Evolutionary conservation across 2,113 vertebrate species (phyloP).

Genomic region (Serilophus lunatus): DNA sequence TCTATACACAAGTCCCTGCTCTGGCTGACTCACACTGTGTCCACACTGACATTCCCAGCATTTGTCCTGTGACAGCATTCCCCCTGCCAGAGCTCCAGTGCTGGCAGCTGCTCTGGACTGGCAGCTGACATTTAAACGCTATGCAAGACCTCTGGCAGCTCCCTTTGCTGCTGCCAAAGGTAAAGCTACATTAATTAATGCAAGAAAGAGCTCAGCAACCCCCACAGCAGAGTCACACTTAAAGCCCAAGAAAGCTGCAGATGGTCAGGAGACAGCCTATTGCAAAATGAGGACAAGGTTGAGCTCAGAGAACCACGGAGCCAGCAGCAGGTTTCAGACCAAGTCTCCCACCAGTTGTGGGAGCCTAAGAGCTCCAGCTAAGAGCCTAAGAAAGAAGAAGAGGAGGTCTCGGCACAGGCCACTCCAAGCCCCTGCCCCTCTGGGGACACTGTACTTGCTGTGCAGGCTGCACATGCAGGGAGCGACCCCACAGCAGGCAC

Average conservation of each 20-base stretch:
- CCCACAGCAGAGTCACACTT: background rate
- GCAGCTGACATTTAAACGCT: slow-evolving; percentile 48
- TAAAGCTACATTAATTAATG: background rate
- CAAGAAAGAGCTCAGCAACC: background rate
- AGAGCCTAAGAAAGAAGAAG: too few relatives aligned
- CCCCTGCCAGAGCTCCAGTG: background rate
- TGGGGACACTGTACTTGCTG: too few relatives aligned
- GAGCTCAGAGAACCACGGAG: background rate
- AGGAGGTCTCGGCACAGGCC: background rate
- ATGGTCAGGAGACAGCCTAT: background rate
- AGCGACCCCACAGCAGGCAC: background rate
- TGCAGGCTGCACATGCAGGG: background rate
- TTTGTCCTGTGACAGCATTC: background rate
- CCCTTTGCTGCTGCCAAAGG: slow-evolving; percentile 16
- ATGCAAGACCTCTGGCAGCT: background rate
- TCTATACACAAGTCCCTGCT: background rate
- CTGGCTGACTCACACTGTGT: background rate
- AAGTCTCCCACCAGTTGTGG: background rate
- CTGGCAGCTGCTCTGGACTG: background rate
- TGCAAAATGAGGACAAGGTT: background rate
- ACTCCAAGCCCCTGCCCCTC: too few relatives aligned
- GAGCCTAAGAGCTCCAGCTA: background rate
- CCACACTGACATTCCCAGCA: background rate
- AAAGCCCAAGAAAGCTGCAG: background rate
- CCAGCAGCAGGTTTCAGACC: background rate